These are phyloP conservation scores for Apodemia duryi DNA, from an alignment of 2,888 invertebrate species.

Conservation along the genomic window DNA sequence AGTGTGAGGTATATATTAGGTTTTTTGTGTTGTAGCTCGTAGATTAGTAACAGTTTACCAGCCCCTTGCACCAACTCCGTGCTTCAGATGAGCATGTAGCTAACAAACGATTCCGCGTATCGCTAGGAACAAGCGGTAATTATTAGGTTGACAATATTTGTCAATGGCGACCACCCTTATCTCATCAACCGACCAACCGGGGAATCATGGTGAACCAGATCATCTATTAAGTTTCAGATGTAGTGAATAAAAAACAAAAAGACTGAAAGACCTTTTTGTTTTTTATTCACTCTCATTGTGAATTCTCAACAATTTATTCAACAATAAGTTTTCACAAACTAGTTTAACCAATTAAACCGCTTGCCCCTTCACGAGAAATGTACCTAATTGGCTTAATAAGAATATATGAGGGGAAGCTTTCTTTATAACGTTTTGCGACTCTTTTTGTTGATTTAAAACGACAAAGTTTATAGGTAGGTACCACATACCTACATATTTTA, in stretches of 20 bases:
- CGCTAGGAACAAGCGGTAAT: too few species aligned
- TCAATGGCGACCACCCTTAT: too few species aligned
- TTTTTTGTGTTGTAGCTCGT: too few species aligned
- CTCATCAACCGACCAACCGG: too few species aligned
- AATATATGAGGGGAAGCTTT: slow-evolving; percentile 55
- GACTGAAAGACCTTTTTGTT: neutral
- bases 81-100: too few species aligned
- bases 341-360: slow-evolving; percentile 69
- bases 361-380: slow-evolving; percentile 54
- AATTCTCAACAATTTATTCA: slow-evolving; percentile 3
- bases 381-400: slow-evolving; percentile 61
- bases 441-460: neutral
- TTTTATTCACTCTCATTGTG: neutral
- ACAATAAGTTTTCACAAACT: slow-evolving; percentile 41
- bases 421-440: slow-evolving; percentile 31
- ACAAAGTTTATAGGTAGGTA: neutral
- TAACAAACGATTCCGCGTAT: too few species aligned
- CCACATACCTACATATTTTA: too few species aligned
- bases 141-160: too few species aligned
- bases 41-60: too few species aligned
- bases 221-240: neutral
- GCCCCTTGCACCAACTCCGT: too few species aligned
- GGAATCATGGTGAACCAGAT: too few species aligned
- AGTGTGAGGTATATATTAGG: too few species aligned
- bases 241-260: neutral